Base-by-base conservation (phyloP, 1,140 invertebrate genomes). In the Papilio xuthus region DNA sequence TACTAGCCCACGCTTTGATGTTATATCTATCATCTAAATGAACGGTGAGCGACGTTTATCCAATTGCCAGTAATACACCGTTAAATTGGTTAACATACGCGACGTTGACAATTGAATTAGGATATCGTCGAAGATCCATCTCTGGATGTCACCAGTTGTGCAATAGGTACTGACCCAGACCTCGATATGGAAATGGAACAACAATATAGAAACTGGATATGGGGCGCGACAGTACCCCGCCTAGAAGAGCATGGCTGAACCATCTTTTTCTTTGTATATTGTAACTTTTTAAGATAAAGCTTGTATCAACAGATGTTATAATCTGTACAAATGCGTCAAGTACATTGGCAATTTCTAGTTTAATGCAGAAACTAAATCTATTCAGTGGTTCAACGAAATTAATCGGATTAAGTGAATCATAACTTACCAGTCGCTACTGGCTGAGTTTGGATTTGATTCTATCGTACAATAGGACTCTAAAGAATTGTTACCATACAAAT, bases 11-110 rank as follows among this genome's bases (percentile, higher is more conserved):
- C 77, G 75, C 79, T 80, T 83, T 81, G 82, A 82, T 75, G 72
- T 74, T 82, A 85, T 88, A 89, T 87, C 87, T 86, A 85, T 83
- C 78, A 84, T 83, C 80, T 81, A 83, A 78, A 47, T 79, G 26
- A 56, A 83, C 79, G 69, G 71, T 78, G 78, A 73, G 79, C 75
- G 74, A 78, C 85, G 85, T 75, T 88, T 92, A 92, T 92, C 82
- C 90, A 92, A 91, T 92, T 90, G 86, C 56, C 53, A 15, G 69
- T 86, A 86, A 88, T 86, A 83, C 83, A 70, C 74, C 78, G 73
- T 82, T 81, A 88, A 90, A 89, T 89, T 89, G 84, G 82, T 78
- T 83, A 79, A 80, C 77, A 83, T 85, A 83, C 82, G 75, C 73
- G 73, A 53, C 28, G 50, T 15, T 12, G 20, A 20, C 44, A 23